Conservation (phyloP, 2,888 invertebrate species). For the Metalampra italica region DNA sequence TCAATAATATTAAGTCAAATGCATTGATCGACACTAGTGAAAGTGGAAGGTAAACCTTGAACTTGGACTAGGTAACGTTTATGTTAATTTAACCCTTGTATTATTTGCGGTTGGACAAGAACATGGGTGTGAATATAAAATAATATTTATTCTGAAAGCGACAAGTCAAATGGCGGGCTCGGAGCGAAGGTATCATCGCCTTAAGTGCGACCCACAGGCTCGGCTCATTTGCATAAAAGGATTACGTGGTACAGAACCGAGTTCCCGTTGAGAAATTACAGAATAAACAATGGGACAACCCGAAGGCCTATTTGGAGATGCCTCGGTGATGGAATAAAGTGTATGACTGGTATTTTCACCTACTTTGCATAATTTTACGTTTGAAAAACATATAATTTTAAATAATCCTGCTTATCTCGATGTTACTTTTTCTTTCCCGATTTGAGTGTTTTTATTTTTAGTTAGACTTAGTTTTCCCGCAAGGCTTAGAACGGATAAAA, state of each 20-base stretch:
- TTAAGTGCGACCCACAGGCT: conserved; percentile 14
- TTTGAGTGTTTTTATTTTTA: no score
- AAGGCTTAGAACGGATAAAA: no score
- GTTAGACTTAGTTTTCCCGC: no score
- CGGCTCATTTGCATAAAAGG: conserved; percentile 24
- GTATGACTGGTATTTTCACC: neutral
- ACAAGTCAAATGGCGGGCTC: neutral
- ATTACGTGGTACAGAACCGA: conserved; percentile 14
- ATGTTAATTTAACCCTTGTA: no score
- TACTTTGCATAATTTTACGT: neutral
- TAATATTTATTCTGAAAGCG: conserved; percentile 4
- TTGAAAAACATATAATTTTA: neutral
- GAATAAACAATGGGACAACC: conserved; percentile 17
- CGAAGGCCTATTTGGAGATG: conserved; percentile 10
- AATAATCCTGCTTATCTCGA: no score
- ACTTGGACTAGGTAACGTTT: no score
- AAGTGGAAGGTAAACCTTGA: no score
- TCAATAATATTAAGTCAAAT: no score
- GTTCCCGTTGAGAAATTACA: conserved; percentile 16
- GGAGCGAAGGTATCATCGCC: neutral
- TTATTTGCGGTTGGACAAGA: neutral
- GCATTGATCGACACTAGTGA: no score
- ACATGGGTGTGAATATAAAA: conserved; percentile 2
- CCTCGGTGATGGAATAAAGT: conserved; percentile 3
- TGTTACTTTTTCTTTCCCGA: no score